Percentiles rank a stretch among this genome's conserved stretches.
Conservation (phyloP, 2,797 vertebrate species). For the Rhinichthys osculus region DNA sequence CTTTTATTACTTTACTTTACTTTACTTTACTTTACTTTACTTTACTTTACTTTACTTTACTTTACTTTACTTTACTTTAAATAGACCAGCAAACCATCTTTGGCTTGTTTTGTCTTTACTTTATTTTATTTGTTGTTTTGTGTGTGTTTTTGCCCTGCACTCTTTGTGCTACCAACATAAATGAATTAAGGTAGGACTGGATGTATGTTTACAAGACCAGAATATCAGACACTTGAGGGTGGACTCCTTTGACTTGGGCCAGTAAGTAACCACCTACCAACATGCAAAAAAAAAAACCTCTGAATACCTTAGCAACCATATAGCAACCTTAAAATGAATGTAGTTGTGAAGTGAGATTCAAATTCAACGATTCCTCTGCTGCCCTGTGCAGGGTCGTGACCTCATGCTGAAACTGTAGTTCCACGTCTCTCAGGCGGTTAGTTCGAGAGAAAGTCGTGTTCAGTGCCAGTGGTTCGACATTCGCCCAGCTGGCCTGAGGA, state of each 20-base stretch:
- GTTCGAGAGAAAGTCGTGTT: not conserved
- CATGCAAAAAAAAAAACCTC: not conserved
- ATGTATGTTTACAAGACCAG: not conserved
- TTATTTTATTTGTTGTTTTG: not conserved
- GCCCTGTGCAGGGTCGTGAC: conserved; percentile 9
- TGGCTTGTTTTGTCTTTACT: not conserved
- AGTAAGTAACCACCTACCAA: not conserved
- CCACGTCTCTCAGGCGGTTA: not conserved
- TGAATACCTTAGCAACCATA: not conserved
- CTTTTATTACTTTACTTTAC: no score
- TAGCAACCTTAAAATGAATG: not conserved
- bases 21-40: not conserved
- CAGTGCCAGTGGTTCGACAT: not conserved
- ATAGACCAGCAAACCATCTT: not conserved
- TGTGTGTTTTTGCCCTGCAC: not conserved
- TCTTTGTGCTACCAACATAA: not conserved
- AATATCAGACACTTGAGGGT: not conserved
- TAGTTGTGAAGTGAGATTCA: not conserved
- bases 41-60: not conserved
- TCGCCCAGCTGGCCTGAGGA: not conserved
- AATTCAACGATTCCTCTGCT: not conserved
- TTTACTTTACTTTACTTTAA: not conserved
- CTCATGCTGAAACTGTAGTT: not conserved
- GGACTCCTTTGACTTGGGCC: not conserved
- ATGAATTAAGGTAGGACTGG: no score